Evolutionary conservation across 1,140 invertebrate genomes (phyloP).

Genomic region (Sipha flava): DNA sequence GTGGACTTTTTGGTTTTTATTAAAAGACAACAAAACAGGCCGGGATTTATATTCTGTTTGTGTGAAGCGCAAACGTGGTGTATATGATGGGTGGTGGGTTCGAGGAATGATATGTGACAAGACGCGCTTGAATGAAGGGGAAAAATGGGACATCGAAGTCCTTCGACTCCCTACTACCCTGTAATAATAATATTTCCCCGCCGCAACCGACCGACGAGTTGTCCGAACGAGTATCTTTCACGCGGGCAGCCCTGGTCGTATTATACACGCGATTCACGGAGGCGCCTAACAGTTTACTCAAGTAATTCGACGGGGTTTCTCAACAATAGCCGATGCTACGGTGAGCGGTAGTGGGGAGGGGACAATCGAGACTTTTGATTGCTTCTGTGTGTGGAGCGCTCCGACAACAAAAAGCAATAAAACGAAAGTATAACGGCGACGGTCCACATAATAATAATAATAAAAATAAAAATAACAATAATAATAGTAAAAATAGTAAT

Average conservation of each 20-base stretch:
- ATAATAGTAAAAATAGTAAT: background rate
- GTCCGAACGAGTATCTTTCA: background rate
- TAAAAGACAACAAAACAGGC: background rate
- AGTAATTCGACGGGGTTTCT: background rate
- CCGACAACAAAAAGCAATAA: background rate
- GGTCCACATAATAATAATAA: slow-evolving; percentile 11
- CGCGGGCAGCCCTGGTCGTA: background rate
- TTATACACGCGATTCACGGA: background rate
- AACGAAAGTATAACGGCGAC: slow-evolving; percentile 7
- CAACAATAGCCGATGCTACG: background rate
- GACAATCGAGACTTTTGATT: background rate
- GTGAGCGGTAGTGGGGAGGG: background rate
- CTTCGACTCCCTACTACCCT: too few relatives aligned
- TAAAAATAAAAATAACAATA: background rate
- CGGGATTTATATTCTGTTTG: slow-evolving; percentile 1
- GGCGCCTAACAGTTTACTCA: background rate
- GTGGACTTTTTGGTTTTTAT: background rate
- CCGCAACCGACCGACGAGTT: too few relatives aligned
- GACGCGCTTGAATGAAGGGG: too few relatives aligned
- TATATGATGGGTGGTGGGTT: too few relatives aligned
- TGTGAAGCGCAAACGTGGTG: too few relatives aligned
- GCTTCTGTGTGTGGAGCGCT: background rate
- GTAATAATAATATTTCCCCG: too few relatives aligned
- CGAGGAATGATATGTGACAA: too few relatives aligned
- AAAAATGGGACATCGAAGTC: too few relatives aligned